Conservation (phyloP, 2,113 vertebrate species). For the Pterocles burchelli region DNA sequence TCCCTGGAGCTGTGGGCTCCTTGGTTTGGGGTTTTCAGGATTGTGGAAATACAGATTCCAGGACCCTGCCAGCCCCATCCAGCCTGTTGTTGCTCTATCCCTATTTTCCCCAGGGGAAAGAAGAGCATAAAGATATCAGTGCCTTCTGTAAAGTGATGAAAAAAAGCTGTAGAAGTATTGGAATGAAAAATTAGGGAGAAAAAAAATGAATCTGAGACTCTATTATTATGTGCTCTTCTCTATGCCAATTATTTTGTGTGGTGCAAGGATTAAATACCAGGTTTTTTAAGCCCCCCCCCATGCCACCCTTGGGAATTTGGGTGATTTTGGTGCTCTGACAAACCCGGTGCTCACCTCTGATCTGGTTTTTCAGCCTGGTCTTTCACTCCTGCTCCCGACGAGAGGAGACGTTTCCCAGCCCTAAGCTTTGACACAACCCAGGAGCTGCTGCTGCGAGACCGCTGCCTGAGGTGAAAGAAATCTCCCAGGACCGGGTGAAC, state of each 20-base stretch:
- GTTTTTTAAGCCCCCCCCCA: neutral
- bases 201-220: neutral
- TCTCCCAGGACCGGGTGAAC: neutral
- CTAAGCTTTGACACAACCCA: neutral
- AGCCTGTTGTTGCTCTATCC: neutral
- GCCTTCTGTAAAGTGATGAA: neutral
- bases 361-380: neutral
- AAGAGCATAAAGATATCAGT: neutral
- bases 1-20: neutral
- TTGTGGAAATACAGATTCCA: fast-evolving
- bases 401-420: neutral
- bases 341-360: neutral
- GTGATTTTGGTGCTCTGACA: neutral
- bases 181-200: neutral
- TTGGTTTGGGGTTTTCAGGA: neutral
- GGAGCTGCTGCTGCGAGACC: neutral
- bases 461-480: neutral
- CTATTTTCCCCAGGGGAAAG: neutral
- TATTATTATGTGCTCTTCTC: neutral
- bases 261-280: neutral
- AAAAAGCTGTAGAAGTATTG: neutral
- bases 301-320: fast-evolving
- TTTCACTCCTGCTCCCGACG: neutral
- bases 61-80: neutral
- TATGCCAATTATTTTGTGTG: neutral